Percentiles rank a stretch among this genome's conserved stretches.
These are phyloP conservation scores for Metopia argyrocephala DNA, from an alignment of 2,888 invertebrate species.

Conservation along the genomic window DNA sequence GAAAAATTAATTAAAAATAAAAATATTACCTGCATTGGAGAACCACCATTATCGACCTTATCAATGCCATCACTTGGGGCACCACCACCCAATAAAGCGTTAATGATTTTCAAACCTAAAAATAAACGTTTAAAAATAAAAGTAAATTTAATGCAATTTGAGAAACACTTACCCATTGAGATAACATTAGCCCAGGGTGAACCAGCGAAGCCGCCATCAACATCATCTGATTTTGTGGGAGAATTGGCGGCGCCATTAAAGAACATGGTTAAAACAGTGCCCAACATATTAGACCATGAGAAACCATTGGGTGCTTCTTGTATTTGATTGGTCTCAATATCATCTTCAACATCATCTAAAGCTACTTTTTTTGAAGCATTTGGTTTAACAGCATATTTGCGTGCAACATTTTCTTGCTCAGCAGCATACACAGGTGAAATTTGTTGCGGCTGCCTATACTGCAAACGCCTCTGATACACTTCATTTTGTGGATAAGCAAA, in stretches of 20 bases:
- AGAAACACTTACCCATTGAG: constrained; percentile 82
- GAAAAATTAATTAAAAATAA: neutral
- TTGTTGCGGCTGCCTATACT: constrained; percentile 61
- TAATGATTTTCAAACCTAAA: constrained; percentile 87
- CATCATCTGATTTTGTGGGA: constrained; percentile 89
- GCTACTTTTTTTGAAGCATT: constrained; percentile 93
- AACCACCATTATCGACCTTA: constrained; percentile 92
- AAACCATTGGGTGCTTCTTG: constrained; percentile 86
- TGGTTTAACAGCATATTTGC: constrained; percentile 93
- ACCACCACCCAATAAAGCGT: constrained; percentile 88
- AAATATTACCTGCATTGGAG: constrained; percentile 89
- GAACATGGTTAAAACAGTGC: constrained; percentile 92
- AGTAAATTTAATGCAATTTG: neutral
- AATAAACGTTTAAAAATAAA: neutral
- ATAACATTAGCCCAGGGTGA: constrained; percentile 94
- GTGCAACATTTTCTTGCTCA: constrained; percentile 66
- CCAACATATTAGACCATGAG: constrained; percentile 92
- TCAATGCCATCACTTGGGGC: constrained; percentile 90
- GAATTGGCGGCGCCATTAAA: constrained; percentile 82
- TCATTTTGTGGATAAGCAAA: constrained; percentile 83
- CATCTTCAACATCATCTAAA: constrained; percentile 89
- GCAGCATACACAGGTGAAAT: constrained; percentile 72
- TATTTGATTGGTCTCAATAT: constrained; percentile 87
- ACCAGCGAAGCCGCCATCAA: constrained; percentile 83
- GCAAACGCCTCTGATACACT: constrained; percentile 71